Base-by-base conservation (phyloP, 2,113 vertebrate species). In the Cyanoramphus novaezelandiae region DNA sequence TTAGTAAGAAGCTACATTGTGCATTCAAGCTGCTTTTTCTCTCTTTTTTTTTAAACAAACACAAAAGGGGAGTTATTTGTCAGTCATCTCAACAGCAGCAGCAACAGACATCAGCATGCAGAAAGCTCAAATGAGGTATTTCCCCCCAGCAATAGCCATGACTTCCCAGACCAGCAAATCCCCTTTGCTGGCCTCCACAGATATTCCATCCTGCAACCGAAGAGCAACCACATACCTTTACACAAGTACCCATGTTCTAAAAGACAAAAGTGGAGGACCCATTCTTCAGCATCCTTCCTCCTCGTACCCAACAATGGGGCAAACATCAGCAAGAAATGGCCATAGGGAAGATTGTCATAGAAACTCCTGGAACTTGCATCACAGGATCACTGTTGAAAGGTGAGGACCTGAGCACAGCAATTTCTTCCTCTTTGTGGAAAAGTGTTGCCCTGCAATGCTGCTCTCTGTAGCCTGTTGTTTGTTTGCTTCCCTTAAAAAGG, bases 171-270 rank as follows among this genome's bases (percentile, higher is more conserved):
- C 83, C 63, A 86, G 74, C 64, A 88, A 84, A 94, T 52, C 21
- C 80, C 27, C 29, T 84, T 88, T 78, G 76, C 76, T 91, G 70
- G 78, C 60, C 64, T 82, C 1, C 3, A 50, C 25, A 77, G 57
- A 77, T 5, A 76, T 27, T 63, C 18, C 77, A 91, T 7, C 31
- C 55, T 82, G n/a, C 55, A 88, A 33, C 20, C 67, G 59, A 64
- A 91, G 23, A 41, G 41, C 44, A 94, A 84, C 33, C 31, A 60
- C 97, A 72, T 97, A 99, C 99, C 99, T 99, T 99, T 98, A 98
- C 98, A 98, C 74, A 98, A 98, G 95, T 98, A 97, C 77, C 98
- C 98, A 98, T 99, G 98, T 86, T 99, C 98, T 95, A 97, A 98
- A 97, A 99, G 97, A 68, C 93, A 95, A 92, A 97, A 98, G 83